Conservation (phyloP, 2,113 vertebrate genomes). For the Heterotilapia buettikoferi region DNA sequence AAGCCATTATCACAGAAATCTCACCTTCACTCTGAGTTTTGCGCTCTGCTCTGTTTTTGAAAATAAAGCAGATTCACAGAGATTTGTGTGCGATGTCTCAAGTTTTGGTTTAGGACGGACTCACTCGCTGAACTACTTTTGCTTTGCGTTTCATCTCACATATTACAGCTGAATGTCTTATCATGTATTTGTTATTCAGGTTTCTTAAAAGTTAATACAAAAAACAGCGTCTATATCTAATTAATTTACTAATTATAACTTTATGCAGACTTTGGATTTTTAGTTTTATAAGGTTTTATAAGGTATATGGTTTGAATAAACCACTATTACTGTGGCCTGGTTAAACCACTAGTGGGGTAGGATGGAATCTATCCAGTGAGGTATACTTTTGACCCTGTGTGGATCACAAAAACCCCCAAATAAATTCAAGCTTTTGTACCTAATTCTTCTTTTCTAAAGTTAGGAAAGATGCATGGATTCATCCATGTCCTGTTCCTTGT, state of each 20-base stretch:
- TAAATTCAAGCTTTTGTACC: background rate
- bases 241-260: background rate
- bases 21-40: background rate
- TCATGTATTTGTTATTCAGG: background rate
- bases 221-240: background rate
- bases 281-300: background rate
- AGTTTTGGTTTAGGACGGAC: background rate
- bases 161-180: background rate
- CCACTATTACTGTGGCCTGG: background rate
- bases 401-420: background rate
- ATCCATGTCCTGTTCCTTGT: background rate
- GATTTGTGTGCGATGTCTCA: background rate
- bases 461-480: background rate
- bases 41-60: background rate
- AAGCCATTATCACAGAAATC: background rate
- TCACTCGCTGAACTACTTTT: background rate
- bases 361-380: background rate
- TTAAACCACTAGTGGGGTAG: background rate
- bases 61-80: background rate
- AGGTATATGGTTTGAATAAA: background rate
- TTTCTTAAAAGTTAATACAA: background rate
- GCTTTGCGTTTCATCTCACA: background rate
- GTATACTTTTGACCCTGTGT: background rate
- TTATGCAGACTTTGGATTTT: background rate
- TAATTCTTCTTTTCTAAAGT: background rate